Percentiles rank a stretch among this genome's conserved stretches.
Evolutionary conservation across 1,140 invertebrate genomes (phyloP).

Genomic region (Drosophila setifemur): DNA sequence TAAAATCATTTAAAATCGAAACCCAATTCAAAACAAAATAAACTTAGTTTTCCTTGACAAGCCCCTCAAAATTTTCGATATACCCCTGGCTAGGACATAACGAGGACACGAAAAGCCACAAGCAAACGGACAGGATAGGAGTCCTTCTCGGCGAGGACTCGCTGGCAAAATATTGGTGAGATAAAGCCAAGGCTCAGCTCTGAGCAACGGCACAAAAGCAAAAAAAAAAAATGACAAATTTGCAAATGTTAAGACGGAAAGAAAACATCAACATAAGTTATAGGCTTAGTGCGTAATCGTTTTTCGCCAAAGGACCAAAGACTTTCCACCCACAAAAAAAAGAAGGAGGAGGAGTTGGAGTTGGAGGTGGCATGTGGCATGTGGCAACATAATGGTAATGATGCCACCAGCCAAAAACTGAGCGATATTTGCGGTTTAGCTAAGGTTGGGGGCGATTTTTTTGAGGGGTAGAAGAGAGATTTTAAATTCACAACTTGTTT

Average conservation of each 20-base stretch:
- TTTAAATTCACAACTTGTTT: too few species aligned
- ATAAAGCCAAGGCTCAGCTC: constrained; percentile 44
- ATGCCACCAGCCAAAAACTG: constrained; percentile 12
- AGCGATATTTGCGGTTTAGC: constrained; percentile 9
- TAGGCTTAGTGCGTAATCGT: constrained; percentile 80
- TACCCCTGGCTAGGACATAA: too few species aligned
- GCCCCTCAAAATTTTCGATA: too few species aligned
- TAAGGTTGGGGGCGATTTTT: too few species aligned
- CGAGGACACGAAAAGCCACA: constrained; percentile 22
- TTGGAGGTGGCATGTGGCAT: not conserved
- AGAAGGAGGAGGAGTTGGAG: not conserved
- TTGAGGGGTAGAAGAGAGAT: too few species aligned
- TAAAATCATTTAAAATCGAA: too few species aligned
- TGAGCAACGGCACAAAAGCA: constrained; percentile 19
- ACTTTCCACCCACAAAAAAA: constrained; percentile 2
- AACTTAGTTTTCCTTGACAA: too few species aligned
- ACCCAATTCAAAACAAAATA: too few species aligned
- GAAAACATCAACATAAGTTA: constrained; percentile 81
- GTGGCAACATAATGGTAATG: constrained; percentile 21
- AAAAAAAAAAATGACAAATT: constrained; percentile 73
- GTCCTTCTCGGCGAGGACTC: too few species aligned
- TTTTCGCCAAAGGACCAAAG: constrained; percentile 53
- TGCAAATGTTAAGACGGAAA: constrained; percentile 80
- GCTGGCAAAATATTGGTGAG: constrained; percentile 73
- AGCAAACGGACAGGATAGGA: constrained; percentile 46